A percentile compares a stretch with the other conserved stretches of the same genome.
These are phyloP conservation scores for Hippoglossus stenolepis DNA, from an alignment of 2,113 vertebrate genomes.

Conservation along the genomic window DNA sequence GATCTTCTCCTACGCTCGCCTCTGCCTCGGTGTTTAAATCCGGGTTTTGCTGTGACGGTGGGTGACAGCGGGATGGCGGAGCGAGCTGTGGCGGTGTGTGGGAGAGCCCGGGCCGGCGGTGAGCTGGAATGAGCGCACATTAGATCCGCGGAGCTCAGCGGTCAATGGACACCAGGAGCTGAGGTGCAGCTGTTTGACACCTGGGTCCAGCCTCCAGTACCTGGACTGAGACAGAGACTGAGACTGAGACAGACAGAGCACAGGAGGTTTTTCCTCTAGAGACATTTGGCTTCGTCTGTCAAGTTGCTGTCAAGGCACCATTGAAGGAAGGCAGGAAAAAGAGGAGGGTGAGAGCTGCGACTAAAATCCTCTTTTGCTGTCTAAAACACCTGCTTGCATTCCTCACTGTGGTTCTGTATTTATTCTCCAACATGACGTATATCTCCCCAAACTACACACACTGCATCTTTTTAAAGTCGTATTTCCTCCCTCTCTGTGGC, in stretches of 20 bases:
- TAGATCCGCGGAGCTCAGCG: not conserved
- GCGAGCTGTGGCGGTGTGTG: not conserved
- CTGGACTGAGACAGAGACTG: slow-evolving; percentile 18
- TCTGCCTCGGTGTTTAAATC: not conserved
- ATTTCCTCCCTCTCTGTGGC: not conserved
- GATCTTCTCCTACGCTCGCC: not conserved
- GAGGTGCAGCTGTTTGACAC: slow-evolving; percentile 75
- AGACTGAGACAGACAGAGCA: not conserved
- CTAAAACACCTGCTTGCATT: not conserved
- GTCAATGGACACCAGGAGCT: slow-evolving; percentile 65
- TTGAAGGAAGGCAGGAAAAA: not conserved
- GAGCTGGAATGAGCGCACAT: not conserved
- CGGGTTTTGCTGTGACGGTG: rapidly evolving
- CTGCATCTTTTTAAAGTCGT: not conserved
- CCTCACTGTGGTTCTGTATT: not conserved
- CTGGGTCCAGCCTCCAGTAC: slow-evolving; percentile 53
- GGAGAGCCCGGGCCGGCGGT: not conserved
- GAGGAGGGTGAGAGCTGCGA: slow-evolving; percentile 31
- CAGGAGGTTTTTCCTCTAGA: not conserved
- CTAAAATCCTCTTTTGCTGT: not conserved
- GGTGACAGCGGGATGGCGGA: not conserved
- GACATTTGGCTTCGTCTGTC: not conserved
- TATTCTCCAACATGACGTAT: no score
- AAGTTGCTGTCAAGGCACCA: not conserved
- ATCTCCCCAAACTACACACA: no score